Conservation (phyloP, 23 tunicate species). For the Trididemnum clinides region DNA sequence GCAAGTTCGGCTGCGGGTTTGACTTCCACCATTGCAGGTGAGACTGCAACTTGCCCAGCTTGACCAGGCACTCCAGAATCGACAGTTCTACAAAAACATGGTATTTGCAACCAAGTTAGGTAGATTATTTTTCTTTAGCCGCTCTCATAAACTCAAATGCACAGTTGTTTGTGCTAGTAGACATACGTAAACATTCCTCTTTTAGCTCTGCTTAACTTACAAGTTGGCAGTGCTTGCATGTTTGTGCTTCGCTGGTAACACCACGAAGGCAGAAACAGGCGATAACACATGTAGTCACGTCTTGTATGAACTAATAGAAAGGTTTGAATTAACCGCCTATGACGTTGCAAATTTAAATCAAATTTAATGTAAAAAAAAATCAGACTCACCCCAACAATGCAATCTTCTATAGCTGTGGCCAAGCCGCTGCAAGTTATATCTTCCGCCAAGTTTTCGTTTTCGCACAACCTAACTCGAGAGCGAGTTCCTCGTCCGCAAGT, state of each 20-base stretch:
- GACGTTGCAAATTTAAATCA: background rate
- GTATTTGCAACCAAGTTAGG: too few species aligned
- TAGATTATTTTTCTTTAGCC: too few species aligned
- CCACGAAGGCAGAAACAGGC: too few species aligned
- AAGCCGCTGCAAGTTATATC: constrained; percentile 55
- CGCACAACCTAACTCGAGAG: constrained; percentile 52
- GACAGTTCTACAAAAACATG: constrained; percentile 53
- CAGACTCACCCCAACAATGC: constrained; percentile 65
- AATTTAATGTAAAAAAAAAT: background rate
- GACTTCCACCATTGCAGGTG: constrained; percentile 74
- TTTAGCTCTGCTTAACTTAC: too few species aligned
- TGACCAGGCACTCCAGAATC: constrained; percentile 81
- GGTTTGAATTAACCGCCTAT: background rate
- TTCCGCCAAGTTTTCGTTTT: constrained; percentile 46
- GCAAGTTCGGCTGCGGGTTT: constrained; percentile 62
- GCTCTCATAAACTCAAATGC: too few species aligned
- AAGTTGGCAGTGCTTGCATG: too few species aligned
- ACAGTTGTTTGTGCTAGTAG: too few species aligned
- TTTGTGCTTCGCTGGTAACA: too few species aligned
- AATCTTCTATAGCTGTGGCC: constrained; percentile 41
- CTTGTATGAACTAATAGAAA: too few species aligned
- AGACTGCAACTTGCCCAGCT: constrained; percentile 53
- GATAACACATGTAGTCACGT: too few species aligned
- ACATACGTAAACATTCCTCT: too few species aligned
- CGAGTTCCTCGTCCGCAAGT: constrained; percentile 76